Base-by-base conservation (phyloP, 1,140 invertebrate genomes). In the Drosophila santomea region DNA sequence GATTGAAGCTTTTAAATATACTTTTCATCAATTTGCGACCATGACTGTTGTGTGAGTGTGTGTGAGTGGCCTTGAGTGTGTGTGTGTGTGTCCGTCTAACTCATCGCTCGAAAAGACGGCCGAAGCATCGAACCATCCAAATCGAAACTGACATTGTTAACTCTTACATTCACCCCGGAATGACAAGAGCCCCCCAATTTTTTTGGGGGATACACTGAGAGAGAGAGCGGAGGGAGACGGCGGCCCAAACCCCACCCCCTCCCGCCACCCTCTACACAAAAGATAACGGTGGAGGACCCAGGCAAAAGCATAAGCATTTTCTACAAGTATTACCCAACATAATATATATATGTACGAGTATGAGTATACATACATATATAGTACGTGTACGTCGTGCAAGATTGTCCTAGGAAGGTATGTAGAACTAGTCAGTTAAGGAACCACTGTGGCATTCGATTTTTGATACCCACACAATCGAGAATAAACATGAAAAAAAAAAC, bases 121-220 rank as follows among this genome's bases (percentile, higher is more conserved):
- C 51, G 44, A 72, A 35, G 64, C 58, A 78, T 80, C 51, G 44
- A 72, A 35, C 68, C 58, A 78, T 84, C 80, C 84, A 89, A 89
- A 89, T 89, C 85, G 84, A 89, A 78, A 88, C 84, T 89, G 66
- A 89, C 84, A 89, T 89, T 89, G 55, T 89, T 89, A 84, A 74
- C 84, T 89, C 76, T 89, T 89, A 89, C 84, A 89, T 89, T 89
- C 84, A 89, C 84, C 85, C 84, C 74, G 84, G 75, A 64, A 80
- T 51, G 63, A 80, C 50, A 68, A 67, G 32, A 72, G 38, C 20
- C 58, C 57, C 57, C 20, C 6, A 20, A 38, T 25, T 39, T 52
- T 52, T 39, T 45, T 5, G 44, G 11, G 25, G 32, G 20, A 12
- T 10, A 7, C 32, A 48, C 17, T 43, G 8, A 64, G 44, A 38